Evolutionary conservation across 2,888 invertebrate species (phyloP).

Genomic region (Catocala fraxini): DNA sequence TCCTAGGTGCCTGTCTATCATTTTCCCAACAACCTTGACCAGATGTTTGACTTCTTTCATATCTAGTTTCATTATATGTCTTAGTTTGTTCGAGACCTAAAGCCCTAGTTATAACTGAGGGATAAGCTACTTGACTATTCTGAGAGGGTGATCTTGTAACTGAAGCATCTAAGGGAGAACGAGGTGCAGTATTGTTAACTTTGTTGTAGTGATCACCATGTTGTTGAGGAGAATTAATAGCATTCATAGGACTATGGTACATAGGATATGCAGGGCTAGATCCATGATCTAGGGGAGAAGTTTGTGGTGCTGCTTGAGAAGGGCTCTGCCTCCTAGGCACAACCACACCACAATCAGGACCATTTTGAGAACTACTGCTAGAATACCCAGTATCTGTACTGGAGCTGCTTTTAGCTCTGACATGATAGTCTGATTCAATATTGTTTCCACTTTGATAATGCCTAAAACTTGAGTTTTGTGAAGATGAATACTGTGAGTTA

Average conservation of each 20-base stretch:
- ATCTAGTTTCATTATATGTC: conserved; percentile 84
- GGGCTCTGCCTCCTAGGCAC: conserved; percentile 91
- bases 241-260: conserved; percentile 94
- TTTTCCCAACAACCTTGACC: conserved; percentile 88
- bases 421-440: conserved; percentile 89
- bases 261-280: conserved; percentile 94
- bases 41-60: conserved; percentile 83
- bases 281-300: conserved; percentile 91
- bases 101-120: conserved; percentile 94
- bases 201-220: conserved; percentile 86
- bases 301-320: conserved; percentile 90
- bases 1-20: conserved; percentile 81
- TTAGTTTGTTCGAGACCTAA: conserved; percentile 89
- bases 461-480: conserved; percentile 87
- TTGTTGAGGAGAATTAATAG: conserved; percentile 91
- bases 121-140: conserved; percentile 91
- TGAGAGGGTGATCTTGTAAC: conserved; percentile 89
- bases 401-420: conserved; percentile 88
- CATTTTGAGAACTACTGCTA: conserved; percentile 89
- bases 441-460: conserved; percentile 89
- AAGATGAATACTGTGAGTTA: conserved; percentile 84
- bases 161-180: conserved; percentile 91
- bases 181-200: conserved; percentile 87
- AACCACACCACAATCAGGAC: conserved; percentile 90
- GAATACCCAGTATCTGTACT: conserved; percentile 89